Evolutionary conservation across 2,888 invertebrate species (phyloP), one percentile per base, ranked within the genome.

Genomic region (Antitype chi): DNA sequence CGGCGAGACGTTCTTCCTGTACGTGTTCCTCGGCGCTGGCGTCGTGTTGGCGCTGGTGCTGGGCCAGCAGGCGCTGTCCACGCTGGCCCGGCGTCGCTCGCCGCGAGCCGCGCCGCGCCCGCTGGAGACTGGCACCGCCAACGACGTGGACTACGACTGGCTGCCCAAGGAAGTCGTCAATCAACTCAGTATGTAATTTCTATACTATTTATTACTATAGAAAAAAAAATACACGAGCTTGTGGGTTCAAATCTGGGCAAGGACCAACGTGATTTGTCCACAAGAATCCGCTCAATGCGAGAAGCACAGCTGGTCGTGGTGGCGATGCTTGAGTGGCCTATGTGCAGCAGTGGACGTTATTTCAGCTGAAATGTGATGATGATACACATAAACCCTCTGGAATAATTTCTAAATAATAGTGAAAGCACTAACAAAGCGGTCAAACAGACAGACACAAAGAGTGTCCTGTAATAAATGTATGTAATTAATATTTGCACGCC

Each of bases 131-230:
- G 99, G 99, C 83, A 99, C 99, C 0, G 97, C 98, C 80, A 98
- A 98, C 90, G 99, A 99, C 94, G 99, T 99, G 7, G 99, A 99
- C 95, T 99, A 99, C 92, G 99, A 99, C 90, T 99, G 99, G 99
- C 97, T 99, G 92, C 99, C 99, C 60, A 98, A 98, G 92, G 99
- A 99, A 95, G 98, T 98, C 83, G 97, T 99, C 71, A 98, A 98
- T 88, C 98, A 97, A 93, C 97, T 98, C 87, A 98, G 99, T 99
- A 97, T 98, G 98, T 79, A 57, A 15, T 52, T 69, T 49, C 38
- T 69, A 28, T 13, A 43, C 7, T 25, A 47, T 2, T 23, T 43
- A n/a, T 9, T 17, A 17, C 9, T 43, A 3, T 17, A 43, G n/a
- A 0, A 17, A 17, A 6, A 49, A 17, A 49, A 17, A 15, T 20